Evolutionary conservation across 2,888 invertebrate species (phyloP), one percentile per base, ranked within the genome.

Genomic region (Proisotoma minuta): DNA sequence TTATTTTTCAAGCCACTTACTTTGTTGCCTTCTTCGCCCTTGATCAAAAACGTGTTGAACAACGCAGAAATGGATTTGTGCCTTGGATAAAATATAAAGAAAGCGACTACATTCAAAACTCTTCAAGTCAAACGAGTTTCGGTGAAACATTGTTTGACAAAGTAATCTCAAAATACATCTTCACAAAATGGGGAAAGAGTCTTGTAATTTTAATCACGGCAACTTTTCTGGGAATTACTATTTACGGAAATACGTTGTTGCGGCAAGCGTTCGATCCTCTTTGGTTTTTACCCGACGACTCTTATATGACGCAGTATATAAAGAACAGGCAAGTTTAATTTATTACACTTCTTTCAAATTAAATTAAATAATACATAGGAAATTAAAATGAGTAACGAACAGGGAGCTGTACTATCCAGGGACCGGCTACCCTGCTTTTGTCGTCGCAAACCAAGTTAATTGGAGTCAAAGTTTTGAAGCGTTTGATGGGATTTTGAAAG

Each of bases 11-110:
- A 71, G 82, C 88, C 4, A 89, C 90, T 18, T 87, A 89, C 77
- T 90, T 89, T 77, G 84, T 88, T n/a, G 89, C 88, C 2, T 85
- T 87, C 67, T 85, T 90, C 74, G 84, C 87, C 0, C 76, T 90
- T 67, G 90, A 91, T 74, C 81, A 87, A 61, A 80, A 76, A 73
- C 80, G 88, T 75, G 80, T 87, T 20, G 82, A 83, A 69, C 77
- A 76, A 1, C 83, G 84, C 64, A 79, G 85, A 73, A 87, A 88
- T 75, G 84, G 87, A 1, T 73, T 86, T 48, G 27, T 87, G 1
- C 84, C 86, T 63, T 89, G 88, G 75, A 84, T 86, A 66, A 78
- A 80, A 70, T 85, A 89, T 74, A 50, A 34, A 29, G 62, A 64
- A 23, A 80, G 81, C 69, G 78, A 80, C 63, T 81, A 82, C 72